Conservation (phyloP, 1,140 invertebrate species). For the Cotesia vestalis region DNA sequence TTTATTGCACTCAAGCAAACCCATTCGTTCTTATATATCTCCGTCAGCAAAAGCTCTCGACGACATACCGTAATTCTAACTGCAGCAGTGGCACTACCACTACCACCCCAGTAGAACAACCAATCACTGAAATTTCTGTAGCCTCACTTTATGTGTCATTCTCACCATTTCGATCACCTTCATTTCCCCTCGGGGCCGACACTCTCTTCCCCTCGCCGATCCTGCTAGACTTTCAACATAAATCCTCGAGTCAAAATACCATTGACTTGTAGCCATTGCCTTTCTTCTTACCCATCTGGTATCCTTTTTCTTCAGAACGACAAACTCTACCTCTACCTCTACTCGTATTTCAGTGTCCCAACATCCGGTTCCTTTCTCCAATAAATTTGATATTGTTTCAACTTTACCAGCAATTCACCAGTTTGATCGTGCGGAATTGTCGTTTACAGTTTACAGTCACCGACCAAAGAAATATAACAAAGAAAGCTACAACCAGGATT, state of each 20-base stretch:
- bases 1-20: slow-evolving; percentile 8
- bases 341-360: slow-evolving; percentile 43
- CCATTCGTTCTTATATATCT: background rate
- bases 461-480: background rate
- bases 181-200: slow-evolving; percentile 44
- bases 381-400: slow-evolving; percentile 62
- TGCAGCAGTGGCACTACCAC: too few species aligned
- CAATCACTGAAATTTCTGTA: too few species aligned
- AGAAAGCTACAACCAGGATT: slow-evolving; percentile 43
- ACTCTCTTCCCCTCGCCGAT: slow-evolving; percentile 32
- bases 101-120: too few species aligned
- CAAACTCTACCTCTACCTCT: background rate
- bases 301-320: slow-evolving; percentile 20
- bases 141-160: too few species aligned
- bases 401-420: slow-evolving; percentile 54
- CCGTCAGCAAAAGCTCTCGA: slow-evolving; percentile 15
- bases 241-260: slow-evolving; percentile 51
- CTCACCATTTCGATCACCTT: too few species aligned
- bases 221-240: slow-evolving; percentile 40
- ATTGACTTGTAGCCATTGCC: slow-evolving; percentile 39
- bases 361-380: slow-evolving; percentile 45
- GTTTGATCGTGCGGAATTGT: slow-evolving; percentile 25
- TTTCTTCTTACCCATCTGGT: slow-evolving; percentile 26
- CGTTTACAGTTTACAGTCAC: background rate
- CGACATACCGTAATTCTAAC: too few species aligned